phyloP scores from a whole-genome alignment of 37 sponge, comb jelly and placozoan species.

The Diacarnus erythraeanus region DNA sequence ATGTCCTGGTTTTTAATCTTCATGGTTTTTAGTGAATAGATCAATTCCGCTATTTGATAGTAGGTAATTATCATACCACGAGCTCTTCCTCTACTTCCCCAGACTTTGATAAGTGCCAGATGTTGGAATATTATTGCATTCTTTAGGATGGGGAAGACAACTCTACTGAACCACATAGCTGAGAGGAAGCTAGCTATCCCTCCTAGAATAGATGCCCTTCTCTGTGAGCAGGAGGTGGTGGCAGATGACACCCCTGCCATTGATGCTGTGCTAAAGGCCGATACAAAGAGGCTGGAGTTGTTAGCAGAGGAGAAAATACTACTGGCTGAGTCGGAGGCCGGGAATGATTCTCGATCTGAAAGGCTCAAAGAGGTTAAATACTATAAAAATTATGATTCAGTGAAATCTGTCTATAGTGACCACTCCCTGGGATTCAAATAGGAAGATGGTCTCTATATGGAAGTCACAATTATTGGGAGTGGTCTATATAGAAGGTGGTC shows the following conservation, averaged over 20 bases:
- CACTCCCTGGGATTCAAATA: no score
- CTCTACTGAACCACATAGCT: conserved; percentile 91
- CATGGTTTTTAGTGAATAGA: no score
- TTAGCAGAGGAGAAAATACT: conserved; percentile 75
- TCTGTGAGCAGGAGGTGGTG: conserved; percentile 94
- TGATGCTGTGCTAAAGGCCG: conserved; percentile 87
- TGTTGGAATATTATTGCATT: no score
- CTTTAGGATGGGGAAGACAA: conserved; percentile 94
- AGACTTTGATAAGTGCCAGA: no score
- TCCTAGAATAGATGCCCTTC: conserved; percentile 88
- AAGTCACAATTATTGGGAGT: not conserved
- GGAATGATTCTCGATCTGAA: conserved; percentile 67
- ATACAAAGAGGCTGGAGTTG: conserved; percentile 74
- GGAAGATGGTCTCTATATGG: no score
- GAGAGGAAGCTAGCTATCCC: conserved; percentile 86
- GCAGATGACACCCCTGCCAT: conserved; percentile 88
- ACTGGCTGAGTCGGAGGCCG: conserved; percentile 51
- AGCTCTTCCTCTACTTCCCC: no score
- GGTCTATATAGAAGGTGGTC: not conserved
- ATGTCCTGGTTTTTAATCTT: no score
- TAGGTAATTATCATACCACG: no score
- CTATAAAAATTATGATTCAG: not conserved
- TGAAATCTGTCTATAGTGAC: no score
- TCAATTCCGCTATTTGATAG: no score
- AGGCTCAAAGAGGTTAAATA: conserved; percentile 39